phyloP scores from a whole-genome alignment of 23 tunicate species.

The Trididemnum clinides region DNA sequence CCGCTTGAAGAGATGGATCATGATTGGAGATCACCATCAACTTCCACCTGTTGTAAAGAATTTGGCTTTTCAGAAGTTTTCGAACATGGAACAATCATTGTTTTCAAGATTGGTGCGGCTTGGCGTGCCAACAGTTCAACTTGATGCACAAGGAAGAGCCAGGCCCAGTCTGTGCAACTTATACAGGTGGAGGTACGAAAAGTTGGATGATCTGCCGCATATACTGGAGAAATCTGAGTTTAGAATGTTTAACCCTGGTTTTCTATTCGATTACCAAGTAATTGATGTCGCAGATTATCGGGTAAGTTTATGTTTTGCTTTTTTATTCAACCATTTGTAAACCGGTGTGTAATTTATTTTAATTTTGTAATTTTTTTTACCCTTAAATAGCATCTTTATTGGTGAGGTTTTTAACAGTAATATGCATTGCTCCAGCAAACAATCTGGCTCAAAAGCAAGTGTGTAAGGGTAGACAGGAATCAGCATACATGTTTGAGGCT shows the following conservation, averaged over 20 bases:
- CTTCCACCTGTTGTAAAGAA: slow-evolving; percentile 97
- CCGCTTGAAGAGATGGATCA: slow-evolving; percentile 98
- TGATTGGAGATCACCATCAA: slow-evolving; percentile 99
- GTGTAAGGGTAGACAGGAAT: no score
- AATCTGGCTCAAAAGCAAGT: no score
- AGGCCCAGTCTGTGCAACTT: slow-evolving; percentile 84
- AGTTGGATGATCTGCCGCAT: slow-evolving; percentile 89
- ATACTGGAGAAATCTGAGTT: slow-evolving; percentile 59
- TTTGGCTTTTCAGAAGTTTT: slow-evolving; percentile 96
- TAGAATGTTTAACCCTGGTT: slow-evolving; percentile 78
- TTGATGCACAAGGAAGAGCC: slow-evolving; percentile 99
- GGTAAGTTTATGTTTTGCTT: slow-evolving; percentile 48
- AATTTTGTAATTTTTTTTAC: no score
- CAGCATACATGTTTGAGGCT: no score
- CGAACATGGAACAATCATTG: slow-evolving; percentile 99
- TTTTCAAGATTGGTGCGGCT: slow-evolving; percentile 89
- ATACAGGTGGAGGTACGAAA: slow-evolving; percentile 92
- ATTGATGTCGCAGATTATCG: slow-evolving; percentile 91
- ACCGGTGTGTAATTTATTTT: no score
- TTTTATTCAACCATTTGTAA: no score
- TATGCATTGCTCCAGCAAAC: no score
- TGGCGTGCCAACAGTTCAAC: slow-evolving; percentile 95
- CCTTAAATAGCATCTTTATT: no score
- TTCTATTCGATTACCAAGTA: slow-evolving; percentile 90
- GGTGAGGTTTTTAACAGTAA: no score